These are phyloP conservation scores for Fringilla coelebs DNA, from an alignment of 2,797 vertebrate genomes.

Conservation along the genomic window DNA sequence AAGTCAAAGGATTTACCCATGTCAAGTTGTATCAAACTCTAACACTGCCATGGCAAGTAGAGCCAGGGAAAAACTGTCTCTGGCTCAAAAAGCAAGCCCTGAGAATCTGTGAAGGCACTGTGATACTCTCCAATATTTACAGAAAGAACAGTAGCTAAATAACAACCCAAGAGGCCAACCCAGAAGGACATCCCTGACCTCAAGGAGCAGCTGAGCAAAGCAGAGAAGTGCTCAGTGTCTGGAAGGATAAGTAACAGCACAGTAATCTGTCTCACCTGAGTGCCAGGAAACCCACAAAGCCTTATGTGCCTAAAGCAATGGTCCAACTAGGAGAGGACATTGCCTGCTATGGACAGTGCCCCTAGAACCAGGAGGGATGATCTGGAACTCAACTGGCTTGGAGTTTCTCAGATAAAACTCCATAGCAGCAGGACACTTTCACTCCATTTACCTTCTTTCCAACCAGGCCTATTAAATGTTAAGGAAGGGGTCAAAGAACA, in stretches of 20 bases:
- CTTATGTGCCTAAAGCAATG: neutral
- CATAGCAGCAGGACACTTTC: neutral
- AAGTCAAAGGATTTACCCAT: neutral
- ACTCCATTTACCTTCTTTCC: neutral
- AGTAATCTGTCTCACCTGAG: neutral
- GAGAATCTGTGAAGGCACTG: neutral
- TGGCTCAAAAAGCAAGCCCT: neutral
- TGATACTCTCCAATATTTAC: neutral
- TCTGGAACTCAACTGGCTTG: neutral
- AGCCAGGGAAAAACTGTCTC: neutral
- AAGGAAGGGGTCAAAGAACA: slow-evolving; percentile 3
- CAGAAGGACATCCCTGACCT: neutral
- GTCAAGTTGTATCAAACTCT: neutral
- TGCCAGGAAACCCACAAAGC: neutral
- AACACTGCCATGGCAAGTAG: neutral
- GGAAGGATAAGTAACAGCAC: neutral
- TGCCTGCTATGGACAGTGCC: neutral
- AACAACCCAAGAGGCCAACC: neutral
- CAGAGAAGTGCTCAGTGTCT: neutral
- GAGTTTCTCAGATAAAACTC: neutral
- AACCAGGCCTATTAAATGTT: neutral
- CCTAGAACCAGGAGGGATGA: neutral
- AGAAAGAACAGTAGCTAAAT: neutral
- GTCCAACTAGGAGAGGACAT: neutral
- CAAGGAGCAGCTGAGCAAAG: neutral